Evolutionary conservation across 2,797 vertebrate species (phyloP).

Genomic region (Lophotriccus pileatus): DNA sequence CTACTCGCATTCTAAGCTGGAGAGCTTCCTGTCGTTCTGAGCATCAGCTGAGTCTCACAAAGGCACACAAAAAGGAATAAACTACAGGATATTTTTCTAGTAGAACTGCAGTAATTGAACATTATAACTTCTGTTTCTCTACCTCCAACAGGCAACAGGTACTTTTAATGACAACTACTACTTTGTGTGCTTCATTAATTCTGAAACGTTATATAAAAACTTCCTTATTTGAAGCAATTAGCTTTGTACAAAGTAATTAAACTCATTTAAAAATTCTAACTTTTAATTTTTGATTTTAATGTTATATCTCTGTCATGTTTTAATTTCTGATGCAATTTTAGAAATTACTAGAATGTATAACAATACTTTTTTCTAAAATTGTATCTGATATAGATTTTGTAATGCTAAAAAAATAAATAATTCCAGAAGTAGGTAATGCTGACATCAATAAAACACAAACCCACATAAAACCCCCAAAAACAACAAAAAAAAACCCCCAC

Average conservation of each 20-base stretch:
- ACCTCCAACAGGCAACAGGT: not conserved
- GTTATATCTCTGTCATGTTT: not conserved
- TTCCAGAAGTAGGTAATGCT: not conserved
- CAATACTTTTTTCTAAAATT: not conserved
- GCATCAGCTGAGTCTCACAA: not conserved
- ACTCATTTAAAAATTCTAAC: not conserved
- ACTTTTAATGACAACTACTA: not conserved
- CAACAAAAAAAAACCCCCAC: accelerated
- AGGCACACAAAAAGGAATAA: not conserved
- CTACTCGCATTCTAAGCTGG: not conserved
- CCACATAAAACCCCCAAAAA: not conserved
- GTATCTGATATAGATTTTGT: not conserved
- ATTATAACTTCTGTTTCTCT: not conserved
- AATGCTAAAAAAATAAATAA: not conserved
- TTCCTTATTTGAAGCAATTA: not conserved
- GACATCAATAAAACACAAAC: not conserved
- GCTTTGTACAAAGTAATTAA: not conserved
- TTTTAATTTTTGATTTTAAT: not conserved
- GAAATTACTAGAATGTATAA: not conserved
- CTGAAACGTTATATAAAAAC: not conserved
- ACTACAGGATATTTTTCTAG: not conserved
- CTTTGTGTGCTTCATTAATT: not conserved
- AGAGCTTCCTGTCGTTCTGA: not conserved
- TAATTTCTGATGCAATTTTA: not conserved
- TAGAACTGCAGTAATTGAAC: not conserved